phyloP scores from a whole-genome alignment of 2,888 invertebrate species.

The Chesias legatella region DNA sequence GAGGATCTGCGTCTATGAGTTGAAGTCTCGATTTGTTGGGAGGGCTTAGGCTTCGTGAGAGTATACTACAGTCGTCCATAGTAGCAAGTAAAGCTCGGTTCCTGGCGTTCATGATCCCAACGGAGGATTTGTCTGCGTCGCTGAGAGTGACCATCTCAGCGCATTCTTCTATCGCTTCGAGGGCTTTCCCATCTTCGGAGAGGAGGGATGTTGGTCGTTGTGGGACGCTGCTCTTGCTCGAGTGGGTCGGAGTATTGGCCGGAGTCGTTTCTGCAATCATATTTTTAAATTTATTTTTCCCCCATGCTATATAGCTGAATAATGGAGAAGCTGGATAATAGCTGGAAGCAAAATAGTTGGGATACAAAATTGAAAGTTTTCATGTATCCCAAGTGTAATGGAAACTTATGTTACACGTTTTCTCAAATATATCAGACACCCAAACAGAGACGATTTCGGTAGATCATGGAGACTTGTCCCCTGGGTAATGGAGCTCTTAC shows the following conservation, averaged over 20 bases:
- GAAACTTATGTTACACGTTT: too few species aligned
- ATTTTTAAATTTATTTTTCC: too few species aligned
- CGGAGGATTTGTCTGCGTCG: conserved; percentile 67
- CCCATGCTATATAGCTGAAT: conserved; percentile 1
- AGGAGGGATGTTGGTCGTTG: conserved; percentile 83
- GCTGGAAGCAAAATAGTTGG: too few species aligned
- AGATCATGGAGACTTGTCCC: too few species aligned
- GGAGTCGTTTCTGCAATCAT: conserved; percentile 68
- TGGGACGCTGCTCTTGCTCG: conserved; percentile 49
- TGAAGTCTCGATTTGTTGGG: conserved; percentile 65
- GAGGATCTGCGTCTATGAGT: conserved; percentile 70
- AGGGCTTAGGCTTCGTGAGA: conserved; percentile 71
- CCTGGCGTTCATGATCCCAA: conserved; percentile 67
- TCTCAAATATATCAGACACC: too few species aligned
- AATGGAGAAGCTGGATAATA: too few species aligned
- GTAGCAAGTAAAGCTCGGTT: conserved; percentile 76
- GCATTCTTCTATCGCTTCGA: conserved; percentile 85
- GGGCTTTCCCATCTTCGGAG: conserved; percentile 81
- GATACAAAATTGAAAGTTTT: too few species aligned
- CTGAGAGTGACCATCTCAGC: conserved; percentile 85
- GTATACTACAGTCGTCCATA: conserved; percentile 76
- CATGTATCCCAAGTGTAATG: too few species aligned
- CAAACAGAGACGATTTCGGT: too few species aligned
- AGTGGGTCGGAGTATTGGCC: conserved; percentile 69
- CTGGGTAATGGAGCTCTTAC: too few species aligned